Evolutionary conservation across 2,797 vertebrate genomes (phyloP).

Genomic region (Parauchenoglanis punctatus): DNA sequence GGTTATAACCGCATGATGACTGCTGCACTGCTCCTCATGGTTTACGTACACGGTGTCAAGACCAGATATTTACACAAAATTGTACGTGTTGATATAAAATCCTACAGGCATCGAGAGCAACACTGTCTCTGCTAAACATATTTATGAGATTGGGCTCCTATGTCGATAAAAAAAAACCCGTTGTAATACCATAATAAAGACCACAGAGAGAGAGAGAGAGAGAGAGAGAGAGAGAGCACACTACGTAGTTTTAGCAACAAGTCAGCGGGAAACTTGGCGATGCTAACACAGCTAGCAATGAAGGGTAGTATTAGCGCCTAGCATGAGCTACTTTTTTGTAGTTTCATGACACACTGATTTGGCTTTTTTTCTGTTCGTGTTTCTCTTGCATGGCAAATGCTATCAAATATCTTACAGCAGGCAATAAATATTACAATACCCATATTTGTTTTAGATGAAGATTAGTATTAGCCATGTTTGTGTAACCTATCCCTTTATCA

Average conservation of each 20-base stretch:
- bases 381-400: slow-evolving; percentile 8
- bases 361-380: slow-evolving; percentile 7
- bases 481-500: not conserved
- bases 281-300: slow-evolving; percentile 4
- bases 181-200: not conserved
- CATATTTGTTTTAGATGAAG: not conserved
- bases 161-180: not conserved
- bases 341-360: slow-evolving; percentile 12
- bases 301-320: not conserved
- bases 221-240: not conserved
- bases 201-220: not conserved
- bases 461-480: slow-evolving; percentile 4
- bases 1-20: not conserved
- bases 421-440: slow-evolving; percentile 24
- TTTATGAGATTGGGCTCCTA: not conserved
- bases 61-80: not conserved
- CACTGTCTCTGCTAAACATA: not conserved
- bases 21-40: not conserved
- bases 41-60: not conserved
- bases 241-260: slow-evolving; percentile 25
- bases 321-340: not conserved
- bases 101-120: not conserved
- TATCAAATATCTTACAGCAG: slow-evolving; percentile 23
- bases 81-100: not conserved
- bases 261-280: not conserved